Conservation (phyloP, 2,888 invertebrate species). For the Monopis laevigella region DNA sequence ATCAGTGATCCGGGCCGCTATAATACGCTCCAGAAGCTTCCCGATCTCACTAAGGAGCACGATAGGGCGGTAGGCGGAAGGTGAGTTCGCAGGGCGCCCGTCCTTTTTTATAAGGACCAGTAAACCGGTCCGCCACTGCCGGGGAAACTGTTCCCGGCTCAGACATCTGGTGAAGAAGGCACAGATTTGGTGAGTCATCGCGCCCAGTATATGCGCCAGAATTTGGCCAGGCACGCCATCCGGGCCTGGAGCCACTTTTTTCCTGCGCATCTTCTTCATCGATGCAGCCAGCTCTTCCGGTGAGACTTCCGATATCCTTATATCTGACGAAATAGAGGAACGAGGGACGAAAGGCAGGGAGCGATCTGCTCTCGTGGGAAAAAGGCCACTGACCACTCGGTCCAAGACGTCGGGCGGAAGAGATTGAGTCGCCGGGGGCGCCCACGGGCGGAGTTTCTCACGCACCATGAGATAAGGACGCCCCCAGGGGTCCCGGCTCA, state of each 20-base stretch:
- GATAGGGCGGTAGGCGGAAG: conserved; percentile 8
- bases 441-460: not conserved
- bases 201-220: no score
- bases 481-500: conserved; percentile 1
- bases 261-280: no score
- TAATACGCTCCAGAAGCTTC: conserved; percentile 5
- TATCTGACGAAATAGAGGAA: not conserved
- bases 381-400: not conserved
- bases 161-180: conserved; percentile 4
- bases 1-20: not conserved
- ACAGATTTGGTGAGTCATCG: not conserved
- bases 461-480: conserved; percentile 4
- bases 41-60: conserved; percentile 1
- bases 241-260: no score
- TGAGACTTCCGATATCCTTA: not conserved
- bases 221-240: no score
- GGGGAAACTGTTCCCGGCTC: conserved; percentile 1
- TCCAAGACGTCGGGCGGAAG: conserved; percentile 2
- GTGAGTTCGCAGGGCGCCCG: conserved; percentile 8
- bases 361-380: not conserved
- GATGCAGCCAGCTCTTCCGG: not conserved
- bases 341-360: not conserved
- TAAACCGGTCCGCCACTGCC: conserved; percentile 9
- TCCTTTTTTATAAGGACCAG: conserved; percentile 11
- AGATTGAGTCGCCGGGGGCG: not conserved